A percentile compares a stretch with the other conserved stretches of the same genome.
Evolutionary conservation across 2,888 invertebrate genomes (phyloP).

Genomic region (Heliconius erato): DNA sequence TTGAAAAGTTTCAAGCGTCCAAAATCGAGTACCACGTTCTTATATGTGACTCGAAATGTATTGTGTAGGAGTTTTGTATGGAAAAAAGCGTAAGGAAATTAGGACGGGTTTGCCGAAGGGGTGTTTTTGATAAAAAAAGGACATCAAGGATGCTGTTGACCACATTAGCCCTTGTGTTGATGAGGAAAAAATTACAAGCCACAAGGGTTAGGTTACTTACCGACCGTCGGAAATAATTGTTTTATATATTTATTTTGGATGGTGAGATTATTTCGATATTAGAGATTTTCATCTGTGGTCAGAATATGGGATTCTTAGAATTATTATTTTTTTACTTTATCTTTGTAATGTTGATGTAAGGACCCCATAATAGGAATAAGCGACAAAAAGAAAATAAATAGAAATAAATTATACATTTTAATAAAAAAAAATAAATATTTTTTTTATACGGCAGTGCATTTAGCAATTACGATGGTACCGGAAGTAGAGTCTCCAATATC

Average conservation of each 20-base stretch:
- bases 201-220: constrained; percentile 38
- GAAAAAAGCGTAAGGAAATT: constrained; percentile 46
- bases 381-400: not conserved
- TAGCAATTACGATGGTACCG: not conserved
- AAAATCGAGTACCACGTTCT: constrained; percentile 36
- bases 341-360: not conserved
- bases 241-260: constrained; percentile 3
- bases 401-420: not conserved
- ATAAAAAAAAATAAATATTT: not conserved
- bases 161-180: constrained; percentile 34
- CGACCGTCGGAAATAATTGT: constrained; percentile 22
- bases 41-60: constrained; percentile 22
- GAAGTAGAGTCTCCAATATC: not conserved
- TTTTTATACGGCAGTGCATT: not conserved
- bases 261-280: not conserved
- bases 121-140: constrained; percentile 38
- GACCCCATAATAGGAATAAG: too few relatives aligned
- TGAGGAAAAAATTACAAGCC: constrained; percentile 41
- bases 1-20: constrained; percentile 24
- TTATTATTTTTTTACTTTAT: not conserved
- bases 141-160: constrained; percentile 38
- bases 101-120: constrained; percentile 38
- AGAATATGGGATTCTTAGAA: not conserved
- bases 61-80: constrained; percentile 24
- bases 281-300: not conserved